Evolutionary conservation across 1,140 invertebrate species (phyloP).

Genomic region (Chironomus striatipennis): DNA sequence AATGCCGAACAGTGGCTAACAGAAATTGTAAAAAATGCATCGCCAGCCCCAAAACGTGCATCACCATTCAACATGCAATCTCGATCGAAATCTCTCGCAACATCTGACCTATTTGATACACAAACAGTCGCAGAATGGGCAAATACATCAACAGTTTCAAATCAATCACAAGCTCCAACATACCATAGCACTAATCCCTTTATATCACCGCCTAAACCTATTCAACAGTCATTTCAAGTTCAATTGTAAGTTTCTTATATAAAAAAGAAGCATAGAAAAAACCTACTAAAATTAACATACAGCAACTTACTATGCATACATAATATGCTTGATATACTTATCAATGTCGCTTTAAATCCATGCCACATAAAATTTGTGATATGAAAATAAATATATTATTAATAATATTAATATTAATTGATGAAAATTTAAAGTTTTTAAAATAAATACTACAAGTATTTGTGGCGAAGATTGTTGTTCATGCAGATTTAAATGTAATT

Average conservation of each 20-base stretch:
- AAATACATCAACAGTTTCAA: constrained; percentile 32
- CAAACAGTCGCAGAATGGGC: constrained; percentile 40
- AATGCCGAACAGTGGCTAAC: constrained; percentile 72
- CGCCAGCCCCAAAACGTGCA: constrained; percentile 42
- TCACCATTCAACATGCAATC: constrained; percentile 52
- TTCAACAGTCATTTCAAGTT: constrained; percentile 55
- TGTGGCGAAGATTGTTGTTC: neutral
- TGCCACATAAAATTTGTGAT: neutral
- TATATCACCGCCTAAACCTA: constrained; percentile 43
- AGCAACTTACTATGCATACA: neutral
- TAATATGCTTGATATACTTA: neutral
- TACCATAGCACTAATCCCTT: constrained; percentile 46
- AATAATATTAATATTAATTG: no score
- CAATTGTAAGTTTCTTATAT: constrained; percentile 44
- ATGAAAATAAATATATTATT: neutral
- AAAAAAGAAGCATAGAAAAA: neutral
- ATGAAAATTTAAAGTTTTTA: neutral
- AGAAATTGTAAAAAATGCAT: constrained; percentile 52
- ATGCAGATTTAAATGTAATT: no score
- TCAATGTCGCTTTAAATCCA: neutral
- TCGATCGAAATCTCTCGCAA: constrained; percentile 46
- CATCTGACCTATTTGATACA: constrained; percentile 68
- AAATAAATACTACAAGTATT: neutral
- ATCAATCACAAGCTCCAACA: constrained; percentile 31
- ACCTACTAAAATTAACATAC: neutral